A percentile compares a stretch with the other conserved stretches of the same genome.
Evolutionary conservation across 2,113 vertebrate genomes (phyloP).

Genomic region (Gobius niger): DNA sequence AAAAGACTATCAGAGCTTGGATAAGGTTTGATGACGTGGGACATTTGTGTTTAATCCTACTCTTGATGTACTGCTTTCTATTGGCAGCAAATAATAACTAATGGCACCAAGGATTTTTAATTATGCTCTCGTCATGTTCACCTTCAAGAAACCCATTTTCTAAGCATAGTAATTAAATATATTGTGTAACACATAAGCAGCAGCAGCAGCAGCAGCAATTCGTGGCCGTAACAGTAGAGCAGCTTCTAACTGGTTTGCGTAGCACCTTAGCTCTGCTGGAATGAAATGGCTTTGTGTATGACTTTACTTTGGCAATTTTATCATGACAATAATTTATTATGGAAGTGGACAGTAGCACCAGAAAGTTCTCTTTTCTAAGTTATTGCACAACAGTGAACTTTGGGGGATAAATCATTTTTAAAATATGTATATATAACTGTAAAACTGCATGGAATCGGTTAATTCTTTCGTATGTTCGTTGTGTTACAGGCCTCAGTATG

Average conservation of each 20-base stretch:
- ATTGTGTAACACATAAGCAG: neutral
- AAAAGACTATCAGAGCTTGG: too few relatives aligned
- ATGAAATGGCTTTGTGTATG: slow-evolving; percentile 12
- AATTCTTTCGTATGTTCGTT: neutral
- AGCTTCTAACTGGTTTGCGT: slow-evolving; percentile 16
- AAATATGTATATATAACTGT: neutral
- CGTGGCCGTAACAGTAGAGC: slow-evolving; percentile 3
- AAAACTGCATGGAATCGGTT: neutral
- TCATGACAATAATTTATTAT: neutral
- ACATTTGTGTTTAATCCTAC: too few relatives aligned
- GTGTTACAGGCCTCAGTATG: neutral
- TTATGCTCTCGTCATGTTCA: neutral
- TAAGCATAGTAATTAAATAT: neutral
- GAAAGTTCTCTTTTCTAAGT: neutral
- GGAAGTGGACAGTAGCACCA: neutral
- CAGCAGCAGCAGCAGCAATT: neutral
- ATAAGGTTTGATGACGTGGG: too few relatives aligned
- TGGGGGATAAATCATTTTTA: neutral
- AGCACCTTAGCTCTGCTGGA: slow-evolving; percentile 28
- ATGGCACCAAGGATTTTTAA: neutral
- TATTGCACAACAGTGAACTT: neutral
- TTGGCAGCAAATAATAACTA: slow-evolving; percentile 2
- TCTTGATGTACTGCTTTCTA: neutral
- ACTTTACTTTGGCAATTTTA: neutral
- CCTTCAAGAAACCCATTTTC: neutral